Evolutionary conservation across 2,888 invertebrate species (phyloP), one percentile per base, ranked within the genome.

Genomic region (Stramonita haemastoma): DNA sequence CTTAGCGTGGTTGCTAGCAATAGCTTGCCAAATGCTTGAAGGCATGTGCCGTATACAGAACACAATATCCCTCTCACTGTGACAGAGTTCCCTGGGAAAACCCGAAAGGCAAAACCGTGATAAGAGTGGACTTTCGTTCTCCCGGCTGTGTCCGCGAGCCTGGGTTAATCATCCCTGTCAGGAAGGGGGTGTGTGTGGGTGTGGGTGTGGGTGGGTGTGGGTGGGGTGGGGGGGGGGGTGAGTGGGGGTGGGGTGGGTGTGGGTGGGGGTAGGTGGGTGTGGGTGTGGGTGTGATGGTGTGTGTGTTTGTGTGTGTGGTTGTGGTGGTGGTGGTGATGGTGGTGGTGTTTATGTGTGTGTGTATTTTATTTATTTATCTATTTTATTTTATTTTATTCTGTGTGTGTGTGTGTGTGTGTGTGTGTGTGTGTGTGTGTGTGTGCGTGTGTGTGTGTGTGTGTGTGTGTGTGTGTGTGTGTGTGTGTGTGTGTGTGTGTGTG

Each of bases 401-500:
- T 83, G 26, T 26, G 83, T 26, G 56, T 15, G 83, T 46, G 83
- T 46, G 46, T 56, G 26, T 6, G 83, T 26, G 46, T 19, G 83
- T 56, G 83, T 8, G 83, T 46, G 56, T 46, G 83, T 26, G 46
- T 22, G 19, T 46, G n/a, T 29, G 13, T 29, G 73, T 29, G n/a
- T 29, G 26, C n/a, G n/a, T 29, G 26, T n/a, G 13, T 22, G n/a
- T 73, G 26, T 4, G 73, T n/a, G 73, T 73, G 73, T 73, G 79
- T 79, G 34, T 79, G 79, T 79, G 79, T 34, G 32, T 34, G 79
- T 79, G 79, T 32, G 79, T 79, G 79, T 79, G 79, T 79, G 79
- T 79, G 79, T 79, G 34, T 79, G 79, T 79, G 79, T 79, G 32
- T 79, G 79, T 79, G 79, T 79, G 79, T 79, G 79, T 79, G 79